Base-by-base conservation (phyloP, 1,140 invertebrate species). In the Glossosoma conforme region DNA sequence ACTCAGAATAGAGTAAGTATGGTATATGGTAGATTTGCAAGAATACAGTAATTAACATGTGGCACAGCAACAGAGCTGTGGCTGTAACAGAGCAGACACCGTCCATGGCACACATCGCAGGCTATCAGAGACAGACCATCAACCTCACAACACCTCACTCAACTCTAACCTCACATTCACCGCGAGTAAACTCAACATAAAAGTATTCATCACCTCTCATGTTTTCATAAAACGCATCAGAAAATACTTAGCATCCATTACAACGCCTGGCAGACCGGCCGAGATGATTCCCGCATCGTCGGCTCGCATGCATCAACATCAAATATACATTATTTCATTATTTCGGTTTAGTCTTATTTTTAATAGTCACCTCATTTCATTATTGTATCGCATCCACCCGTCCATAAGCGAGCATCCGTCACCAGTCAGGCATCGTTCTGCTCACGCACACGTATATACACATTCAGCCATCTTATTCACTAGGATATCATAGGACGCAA, bases 401-500 rank as follows among this genome's bases (percentile, higher is more conserved):
- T 28, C 45, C 28, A 40, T 24, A 40, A 47, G 25, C 56, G 44
- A 44, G 51, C 56, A 47, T 50, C 35, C 56, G 13, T 58, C 52
- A 14, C 46, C 56, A 24, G 35, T 52, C 46, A 43, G 47, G 19
- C 22, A 18, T 32, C 33, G 43, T 50, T 57, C 51, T n/a, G 37
- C 35, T 36, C 36, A 43, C 38, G 14, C 56, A 37, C 13, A 32
- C 56, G 52, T 54, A 58, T 53, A 45, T 57, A 57, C 51, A 50
- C 53, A 52, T 59, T 59, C 57, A 28, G 30, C 36, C 52, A 40
- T 54, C 56, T 58, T 59, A 56, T 55, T 52, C 52, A 56, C 57
- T 59, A 59, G 53, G 44, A 52, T 58, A 56, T 50, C 45, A 45
- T 59, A 59, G 57, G 57, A 59, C 57, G 57, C 57, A 59, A 59